Base-by-base conservation (phyloP, 2,888 invertebrate species). In the Balanococcus diminutus region DNA sequence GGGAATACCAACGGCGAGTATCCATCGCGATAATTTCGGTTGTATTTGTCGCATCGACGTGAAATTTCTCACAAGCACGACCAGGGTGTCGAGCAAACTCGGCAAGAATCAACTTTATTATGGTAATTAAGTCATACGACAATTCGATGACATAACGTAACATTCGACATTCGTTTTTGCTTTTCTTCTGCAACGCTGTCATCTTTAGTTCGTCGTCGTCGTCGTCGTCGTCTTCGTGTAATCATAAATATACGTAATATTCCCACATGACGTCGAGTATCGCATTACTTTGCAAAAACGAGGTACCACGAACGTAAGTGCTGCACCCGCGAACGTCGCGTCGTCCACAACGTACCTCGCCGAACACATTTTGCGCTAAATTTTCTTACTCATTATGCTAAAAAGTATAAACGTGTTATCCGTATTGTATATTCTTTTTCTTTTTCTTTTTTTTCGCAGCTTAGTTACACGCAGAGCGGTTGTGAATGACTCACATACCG, bases 401-500 rank as follows among this genome's bases (percentile, higher is more conserved):
- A 56, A 22, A 56, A 56, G 22, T 56, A 56, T 56, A 51, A 51
- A 51, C 51, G 56, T 22, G 56, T 51, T 51, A 51, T 1, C 19
- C n/a, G 4, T n/a, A 56, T 4, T 56, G 5, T 46, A 14, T 46
- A 46, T 67, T 67, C 28, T 67, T 67, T 14, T 22, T 1, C 8
- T 22, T 56, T 22, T 56, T 56, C 22, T 6, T 56, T 22, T 56
- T 4, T 56, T 72, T 72, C 31, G 16, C 75, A 79, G 75, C 75
- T 79, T 19, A 36, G 36, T 79, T 79, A 79, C 75, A 79, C 28
- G 67, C 75, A 36, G 31, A 72, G 75, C 75, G 75, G 75, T 84
- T 84, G 79, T 67, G 85, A 85, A 85, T 85, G 85, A 85, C 85
- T 85, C 85, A 85, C 79, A 85, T 85, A 79, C 85, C 85, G 46